A percentile compares a stretch with the other conserved stretches of the same genome.
These are phyloP conservation scores for Catamblyrhynchus diadema DNA, from an alignment of 2,797 vertebrate species.

Conservation along the genomic window DNA sequence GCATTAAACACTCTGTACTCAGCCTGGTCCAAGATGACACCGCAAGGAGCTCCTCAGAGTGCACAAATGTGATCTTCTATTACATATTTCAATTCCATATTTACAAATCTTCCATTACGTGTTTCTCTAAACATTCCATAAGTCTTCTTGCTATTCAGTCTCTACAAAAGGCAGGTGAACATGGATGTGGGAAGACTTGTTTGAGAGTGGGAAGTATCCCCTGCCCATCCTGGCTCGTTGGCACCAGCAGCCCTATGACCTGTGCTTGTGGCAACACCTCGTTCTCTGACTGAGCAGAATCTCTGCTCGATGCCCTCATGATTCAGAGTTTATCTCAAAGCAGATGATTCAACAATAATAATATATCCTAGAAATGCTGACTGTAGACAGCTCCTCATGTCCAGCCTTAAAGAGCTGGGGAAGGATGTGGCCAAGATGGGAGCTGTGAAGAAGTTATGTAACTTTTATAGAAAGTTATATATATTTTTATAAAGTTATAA, in stretches of 20 bases:
- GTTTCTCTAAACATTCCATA: background rate
- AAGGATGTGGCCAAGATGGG: background rate
- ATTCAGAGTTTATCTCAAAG: background rate
- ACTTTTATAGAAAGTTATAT: background rate
- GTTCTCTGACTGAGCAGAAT: background rate
- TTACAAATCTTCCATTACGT: background rate
- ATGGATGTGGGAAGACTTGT: background rate
- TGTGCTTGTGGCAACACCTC: background rate
- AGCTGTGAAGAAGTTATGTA: background rate
- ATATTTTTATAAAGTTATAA: background rate
- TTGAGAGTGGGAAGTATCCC: background rate
- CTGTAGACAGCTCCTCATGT: background rate
- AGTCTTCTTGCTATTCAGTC: background rate
- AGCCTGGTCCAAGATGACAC: background rate
- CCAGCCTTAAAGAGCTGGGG: background rate
- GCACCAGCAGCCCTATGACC: background rate
- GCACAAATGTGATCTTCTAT: accelerated
- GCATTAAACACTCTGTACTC: background rate
- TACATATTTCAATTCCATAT: background rate
- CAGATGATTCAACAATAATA: background rate
- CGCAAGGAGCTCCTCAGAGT: background rate
- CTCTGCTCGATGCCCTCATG: background rate
- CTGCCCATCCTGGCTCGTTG: accelerated
- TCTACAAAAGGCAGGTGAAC: background rate
- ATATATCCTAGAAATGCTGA: background rate